Conservation (phyloP, 1,140 invertebrate species). For the Bilobella aurantiaca region DNA sequence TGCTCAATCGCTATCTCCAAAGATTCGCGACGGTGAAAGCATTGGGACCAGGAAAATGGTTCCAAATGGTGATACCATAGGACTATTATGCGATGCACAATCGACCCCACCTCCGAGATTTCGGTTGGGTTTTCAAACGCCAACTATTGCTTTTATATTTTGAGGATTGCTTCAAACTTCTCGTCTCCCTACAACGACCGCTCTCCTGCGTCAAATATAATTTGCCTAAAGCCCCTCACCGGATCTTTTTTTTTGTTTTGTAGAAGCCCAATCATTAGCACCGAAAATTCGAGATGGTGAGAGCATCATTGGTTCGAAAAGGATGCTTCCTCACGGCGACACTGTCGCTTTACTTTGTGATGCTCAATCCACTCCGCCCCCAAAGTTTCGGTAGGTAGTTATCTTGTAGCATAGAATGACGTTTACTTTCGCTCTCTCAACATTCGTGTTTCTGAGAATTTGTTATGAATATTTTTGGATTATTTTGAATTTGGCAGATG, state of each 20-base stretch:
- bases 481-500: conserved; percentile 16
- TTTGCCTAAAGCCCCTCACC: neutral
- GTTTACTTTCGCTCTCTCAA: neutral
- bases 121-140: too few species aligned
- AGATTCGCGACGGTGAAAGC: conserved; percentile 40
- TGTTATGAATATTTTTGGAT: too few species aligned
- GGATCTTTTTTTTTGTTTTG: neutral
- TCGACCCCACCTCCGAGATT: conserved; percentile 49
- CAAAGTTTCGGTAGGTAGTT: conserved; percentile 48
- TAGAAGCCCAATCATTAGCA: neutral
- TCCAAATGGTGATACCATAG: conserved; percentile 41
- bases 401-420: neutral
- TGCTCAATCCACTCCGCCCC: conserved; percentile 56
- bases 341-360: conserved; percentile 49
- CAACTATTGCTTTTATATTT: too few species aligned
- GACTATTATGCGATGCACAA: conserved; percentile 57
- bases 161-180: neutral
- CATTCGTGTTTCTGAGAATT: neutral
- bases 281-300: neutral
- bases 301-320: neutral
- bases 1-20: conserved; percentile 34
- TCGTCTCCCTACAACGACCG: neutral
- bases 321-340: neutral
- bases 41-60: conserved; percentile 17
- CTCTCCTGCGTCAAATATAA: too few species aligned